Evolutionary conservation across 2,113 vertebrate genomes (phyloP).

Genomic region (Sorex fumeus): DNA sequence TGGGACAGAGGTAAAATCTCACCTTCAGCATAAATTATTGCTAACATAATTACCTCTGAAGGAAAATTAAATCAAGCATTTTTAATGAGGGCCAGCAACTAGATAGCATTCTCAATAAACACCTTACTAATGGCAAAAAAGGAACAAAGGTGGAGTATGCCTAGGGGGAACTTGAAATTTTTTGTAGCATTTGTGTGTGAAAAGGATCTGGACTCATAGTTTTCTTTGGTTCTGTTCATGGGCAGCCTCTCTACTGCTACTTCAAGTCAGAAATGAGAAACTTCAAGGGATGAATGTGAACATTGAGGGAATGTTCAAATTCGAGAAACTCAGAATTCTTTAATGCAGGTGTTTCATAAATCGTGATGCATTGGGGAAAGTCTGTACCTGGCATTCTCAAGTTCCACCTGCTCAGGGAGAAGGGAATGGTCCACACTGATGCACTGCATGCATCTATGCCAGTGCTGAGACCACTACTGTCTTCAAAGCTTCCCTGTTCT

Average conservation of each 20-base stretch:
- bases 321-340: constrained; percentile 80
- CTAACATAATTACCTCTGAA: not conserved
- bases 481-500: constrained; percentile 63
- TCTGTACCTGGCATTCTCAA: constrained; percentile 81
- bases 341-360: constrained; percentile 85
- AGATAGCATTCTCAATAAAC: not conserved
- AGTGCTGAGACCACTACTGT: constrained; percentile 71
- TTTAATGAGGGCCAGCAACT: not conserved
- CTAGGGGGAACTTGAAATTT: not conserved
- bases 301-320: constrained; percentile 82
- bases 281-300: constrained; percentile 86
- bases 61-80: constrained; percentile 7
- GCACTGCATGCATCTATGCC: constrained; percentile 73
- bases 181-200: not conserved
- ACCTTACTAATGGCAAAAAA: not conserved
- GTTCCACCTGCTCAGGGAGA: constrained; percentile 83
- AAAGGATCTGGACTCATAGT: constrained; percentile 63
- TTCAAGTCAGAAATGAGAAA: constrained; percentile 83
- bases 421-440: constrained; percentile 54
- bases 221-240: not conserved
- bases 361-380: constrained; percentile 82
- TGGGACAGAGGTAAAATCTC: constrained; percentile 12
- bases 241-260: constrained; percentile 54
- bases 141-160: not conserved
- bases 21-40: not conserved